phyloP scores from a whole-genome alignment of 2,888 invertebrate species.

The Aproaerema taeniolella region DNA sequence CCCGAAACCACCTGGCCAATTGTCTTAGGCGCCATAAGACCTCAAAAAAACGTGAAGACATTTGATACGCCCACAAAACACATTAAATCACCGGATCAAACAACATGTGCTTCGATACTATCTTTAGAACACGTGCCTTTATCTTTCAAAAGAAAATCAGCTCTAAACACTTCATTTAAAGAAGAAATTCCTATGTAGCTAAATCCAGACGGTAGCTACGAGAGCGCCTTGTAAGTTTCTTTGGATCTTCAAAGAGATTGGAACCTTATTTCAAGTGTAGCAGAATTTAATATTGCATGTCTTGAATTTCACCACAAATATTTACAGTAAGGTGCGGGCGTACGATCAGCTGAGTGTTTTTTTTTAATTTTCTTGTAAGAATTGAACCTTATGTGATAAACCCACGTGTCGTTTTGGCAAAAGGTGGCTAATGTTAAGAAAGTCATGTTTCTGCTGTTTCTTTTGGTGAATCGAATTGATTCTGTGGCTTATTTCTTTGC shows the following conservation, averaged over 20 bases:
- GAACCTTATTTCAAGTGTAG: conserved; percentile 18
- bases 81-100: conserved; percentile 66
- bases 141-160: conserved; percentile 17
- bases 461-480: too few species aligned
- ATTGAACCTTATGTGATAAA: conserved; percentile 4
- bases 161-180: conserved; percentile 18
- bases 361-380: conserved; percentile 18
- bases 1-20: conserved; percentile 31
- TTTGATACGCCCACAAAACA: conserved; percentile 69
- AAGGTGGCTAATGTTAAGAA: too few species aligned
- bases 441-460: too few species aligned
- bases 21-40: conserved; percentile 50
- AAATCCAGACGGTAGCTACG: not conserved
- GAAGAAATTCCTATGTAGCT: conserved; percentile 5
- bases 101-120: conserved; percentile 63
- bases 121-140: conserved; percentile 54
- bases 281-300: too few species aligned
- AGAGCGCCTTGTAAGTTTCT: conserved; percentile 17
- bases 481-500: too few species aligned
- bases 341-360: conserved; percentile 58
- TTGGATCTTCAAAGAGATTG: conserved; percentile 14
- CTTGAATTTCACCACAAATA: too few species aligned
- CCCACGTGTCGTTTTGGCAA: not conserved
- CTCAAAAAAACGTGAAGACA: conserved; percentile 34
- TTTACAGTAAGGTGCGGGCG: conserved; percentile 50